Base-by-base conservation (phyloP, 2,113 vertebrate genomes). In the Urocitellus parryii region DNA sequence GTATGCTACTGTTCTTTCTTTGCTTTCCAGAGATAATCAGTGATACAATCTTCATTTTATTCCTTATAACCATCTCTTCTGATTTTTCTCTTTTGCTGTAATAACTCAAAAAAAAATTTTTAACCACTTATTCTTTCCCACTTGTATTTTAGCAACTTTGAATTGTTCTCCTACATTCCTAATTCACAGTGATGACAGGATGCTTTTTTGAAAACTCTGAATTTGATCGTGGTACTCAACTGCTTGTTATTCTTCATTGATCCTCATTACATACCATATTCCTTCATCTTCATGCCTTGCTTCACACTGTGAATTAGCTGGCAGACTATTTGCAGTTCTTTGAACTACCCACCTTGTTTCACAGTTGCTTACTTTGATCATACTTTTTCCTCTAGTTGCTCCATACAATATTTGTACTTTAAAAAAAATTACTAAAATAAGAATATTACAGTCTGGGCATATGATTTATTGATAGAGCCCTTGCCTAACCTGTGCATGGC, bases 161-260 rank as follows among this genome's bases (percentile, higher is more conserved):
- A 92, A 12, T 2, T 86, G 8, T 5, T 81, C 45, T 89, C 25
- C 6, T 82, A 24, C 22, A 82, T 77, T 53, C 5, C 5, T 92
- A 77, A 78, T 79, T 87, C 22, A 56, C 34, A 39, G 6, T 76
- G 48, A 65, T 76, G 48, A 65, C 37, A 88, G 9, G 63, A 45
- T 88, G 51, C 34, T 86, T 29, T 94, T 82, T 96, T 72, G 72
- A 90, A 97, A 92, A 53, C 24, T 58, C 70, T 37, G 61, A 29
- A 81, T 91, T 7, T 84, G n/a, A 82, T 90, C 22, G 27, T 84
- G 70, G 18, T 79, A 27, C 8, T 82, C 4, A 58, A 12, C 7
- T 73, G 6, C 18, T 87, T 91, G 58, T 22, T 61, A 53, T 9
- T 13, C 27, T 95, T 95, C 27, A 82, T 48, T 74, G 70, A 53